Conservation (phyloP, 1,140 invertebrate species). For the Mactra quadrangularis region DNA sequence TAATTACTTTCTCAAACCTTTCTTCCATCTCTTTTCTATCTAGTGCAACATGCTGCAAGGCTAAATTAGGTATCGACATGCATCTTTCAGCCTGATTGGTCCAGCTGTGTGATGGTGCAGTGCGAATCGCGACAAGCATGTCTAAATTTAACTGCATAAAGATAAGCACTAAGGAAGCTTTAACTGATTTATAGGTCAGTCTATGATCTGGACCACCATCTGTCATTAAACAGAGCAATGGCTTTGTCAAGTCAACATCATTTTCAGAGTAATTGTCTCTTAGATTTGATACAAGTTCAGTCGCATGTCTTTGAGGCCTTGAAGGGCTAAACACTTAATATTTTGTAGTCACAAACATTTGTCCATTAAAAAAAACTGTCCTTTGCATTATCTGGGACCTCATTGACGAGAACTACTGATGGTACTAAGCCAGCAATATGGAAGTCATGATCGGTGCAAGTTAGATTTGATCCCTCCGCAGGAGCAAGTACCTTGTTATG, state of each 20-base stretch:
- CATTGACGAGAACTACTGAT: conserved; percentile 56
- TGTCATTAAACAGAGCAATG: conserved; percentile 54
- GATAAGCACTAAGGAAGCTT: conserved; percentile 24
- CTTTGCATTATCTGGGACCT: conserved; percentile 49
- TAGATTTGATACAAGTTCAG: conserved; percentile 39
- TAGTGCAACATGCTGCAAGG: conserved; percentile 47
- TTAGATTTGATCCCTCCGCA: conserved; percentile 12
- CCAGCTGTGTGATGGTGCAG: conserved; percentile 57
- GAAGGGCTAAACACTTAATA: conserved; percentile 64
- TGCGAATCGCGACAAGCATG: conserved; percentile 59
- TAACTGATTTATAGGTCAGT: conserved; percentile 59
- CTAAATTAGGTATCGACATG: conserved; percentile 58
- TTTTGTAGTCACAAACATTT: conserved; percentile 64
- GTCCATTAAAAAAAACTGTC: conserved; percentile 63
- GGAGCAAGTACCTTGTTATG: conserved; percentile 30
- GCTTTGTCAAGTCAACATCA: conserved; percentile 23
- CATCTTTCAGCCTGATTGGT: conserved; percentile 60
- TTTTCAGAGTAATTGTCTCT: background rate
- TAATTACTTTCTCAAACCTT: conserved; percentile 56
- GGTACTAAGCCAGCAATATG: conserved; percentile 50
- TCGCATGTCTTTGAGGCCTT: conserved; percentile 39
- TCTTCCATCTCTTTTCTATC: conserved; percentile 26
- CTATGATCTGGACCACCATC: conserved; percentile 69
- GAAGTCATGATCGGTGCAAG: conserved; percentile 63
- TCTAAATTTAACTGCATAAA: conserved; percentile 33